phyloP scores from a whole-genome alignment of 2,888 invertebrate species.

The Therioaphis trifolii region DNA sequence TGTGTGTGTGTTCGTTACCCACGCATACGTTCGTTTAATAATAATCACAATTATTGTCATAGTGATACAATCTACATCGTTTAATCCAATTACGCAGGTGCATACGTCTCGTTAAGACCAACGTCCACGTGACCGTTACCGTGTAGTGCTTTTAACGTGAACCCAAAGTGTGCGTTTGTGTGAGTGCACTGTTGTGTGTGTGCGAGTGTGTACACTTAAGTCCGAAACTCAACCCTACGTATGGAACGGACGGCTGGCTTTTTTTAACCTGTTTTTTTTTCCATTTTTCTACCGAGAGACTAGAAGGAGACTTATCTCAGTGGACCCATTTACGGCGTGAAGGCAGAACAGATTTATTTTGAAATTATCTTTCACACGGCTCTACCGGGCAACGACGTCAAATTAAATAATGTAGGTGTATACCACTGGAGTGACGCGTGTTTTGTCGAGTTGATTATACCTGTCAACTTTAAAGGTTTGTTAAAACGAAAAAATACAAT shows the following conservation, averaged over 20 bases:
- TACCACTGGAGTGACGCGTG: no score
- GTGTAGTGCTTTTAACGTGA: no score
- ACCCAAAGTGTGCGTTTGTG: no score
- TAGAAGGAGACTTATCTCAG: not conserved
- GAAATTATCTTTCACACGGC: no score
- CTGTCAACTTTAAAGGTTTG: no score
- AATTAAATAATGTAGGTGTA: no score
- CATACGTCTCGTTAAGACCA: constrained; percentile 17
- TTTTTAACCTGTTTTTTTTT: not conserved
- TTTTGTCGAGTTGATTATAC: no score
- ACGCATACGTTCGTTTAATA: not conserved
- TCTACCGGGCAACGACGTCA: no score
- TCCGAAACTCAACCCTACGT: no score
- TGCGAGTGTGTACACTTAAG: no score
- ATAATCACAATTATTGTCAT: not conserved
- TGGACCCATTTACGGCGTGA: not conserved
- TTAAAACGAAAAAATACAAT: no score
- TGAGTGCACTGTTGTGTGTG: no score
- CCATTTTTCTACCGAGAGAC: not conserved
- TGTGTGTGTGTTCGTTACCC: not conserved
- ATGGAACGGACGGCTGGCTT: not conserved
- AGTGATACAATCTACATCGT: not conserved
- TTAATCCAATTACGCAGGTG: constrained; percentile 28
- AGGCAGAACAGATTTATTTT: not conserved
- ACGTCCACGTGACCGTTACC: not conserved